Conservation (phyloP, 2,888 invertebrate species). For the Bellardia bayeri region DNA sequence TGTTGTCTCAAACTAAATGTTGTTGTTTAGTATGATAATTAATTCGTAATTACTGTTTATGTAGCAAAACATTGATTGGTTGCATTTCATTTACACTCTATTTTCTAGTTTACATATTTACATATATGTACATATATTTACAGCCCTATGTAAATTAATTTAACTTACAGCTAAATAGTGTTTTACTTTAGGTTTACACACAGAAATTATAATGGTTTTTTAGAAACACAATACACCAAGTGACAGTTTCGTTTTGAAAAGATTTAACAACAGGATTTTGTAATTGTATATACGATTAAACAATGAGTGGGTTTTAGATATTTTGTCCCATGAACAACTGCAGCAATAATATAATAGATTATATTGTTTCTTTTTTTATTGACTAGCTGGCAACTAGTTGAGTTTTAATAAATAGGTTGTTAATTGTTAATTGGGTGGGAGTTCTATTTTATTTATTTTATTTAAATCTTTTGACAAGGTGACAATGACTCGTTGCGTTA, state of each 20-base stretch:
- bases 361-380: background rate
- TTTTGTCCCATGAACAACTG: background rate
- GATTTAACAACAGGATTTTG: constrained; percentile 4
- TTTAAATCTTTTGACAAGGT: background rate
- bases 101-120: background rate
- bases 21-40: constrained; percentile 12
- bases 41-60: constrained; percentile 1
- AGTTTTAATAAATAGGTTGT: background rate
- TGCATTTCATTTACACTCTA: background rate
- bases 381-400: background rate
- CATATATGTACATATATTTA: background rate
- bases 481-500: constrained; percentile 7
- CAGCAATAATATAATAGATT: background rate
- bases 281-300: background rate
- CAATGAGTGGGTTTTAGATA: constrained; percentile 2
- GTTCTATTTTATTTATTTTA: background rate
- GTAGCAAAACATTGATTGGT: constrained; percentile 1
- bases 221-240: background rate
- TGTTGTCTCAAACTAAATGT: constrained; percentile 1
- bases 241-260: constrained; percentile 2
- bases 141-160: constrained; percentile 9
- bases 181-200: constrained; percentile 3
- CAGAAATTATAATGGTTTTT: background rate
- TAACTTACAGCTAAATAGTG: background rate
- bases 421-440: constrained; percentile 21